These are phyloP conservation scores for Nemotelus nigrinus DNA, from an alignment of 2,888 invertebrate species.

Conservation along the genomic window DNA sequence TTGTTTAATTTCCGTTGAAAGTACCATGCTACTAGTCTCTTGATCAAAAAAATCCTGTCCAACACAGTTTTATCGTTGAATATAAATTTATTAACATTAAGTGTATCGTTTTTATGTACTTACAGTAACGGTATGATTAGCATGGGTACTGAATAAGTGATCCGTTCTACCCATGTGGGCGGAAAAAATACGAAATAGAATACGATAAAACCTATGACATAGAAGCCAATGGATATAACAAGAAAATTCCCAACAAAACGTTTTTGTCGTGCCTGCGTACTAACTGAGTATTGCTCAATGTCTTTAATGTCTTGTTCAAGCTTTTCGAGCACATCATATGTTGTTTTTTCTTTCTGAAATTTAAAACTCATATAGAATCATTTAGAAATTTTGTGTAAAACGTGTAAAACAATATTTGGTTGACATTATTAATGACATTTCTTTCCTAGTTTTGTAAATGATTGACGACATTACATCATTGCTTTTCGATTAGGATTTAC, in stretches of 20 bases:
- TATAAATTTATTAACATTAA: constrained; percentile 26
- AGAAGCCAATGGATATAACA: constrained; percentile 75
- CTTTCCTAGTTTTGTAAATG: too few species aligned
- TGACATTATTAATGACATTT: too few species aligned
- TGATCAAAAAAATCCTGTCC: constrained; percentile 79
- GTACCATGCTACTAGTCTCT: constrained; percentile 86
- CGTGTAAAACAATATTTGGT: not conserved
- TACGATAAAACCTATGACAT: constrained; percentile 75
- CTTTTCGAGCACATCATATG: constrained; percentile 71
- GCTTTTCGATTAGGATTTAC: too few species aligned
- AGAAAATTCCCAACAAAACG: constrained; percentile 82
- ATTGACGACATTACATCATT: too few species aligned
- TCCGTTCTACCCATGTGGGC: constrained; percentile 75
- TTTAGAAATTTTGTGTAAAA: not conserved
- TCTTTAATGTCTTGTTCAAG: constrained; percentile 82
- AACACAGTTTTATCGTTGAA: constrained; percentile 53
- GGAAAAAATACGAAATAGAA: constrained; percentile 86
- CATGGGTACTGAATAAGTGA: constrained; percentile 81
- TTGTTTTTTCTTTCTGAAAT: constrained; percentile 67
- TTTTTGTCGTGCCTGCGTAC: constrained; percentile 83
- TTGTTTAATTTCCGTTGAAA: constrained; percentile 83
- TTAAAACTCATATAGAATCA: constrained; percentile 51
- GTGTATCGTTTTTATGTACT: constrained; percentile 64
- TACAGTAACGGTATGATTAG: constrained; percentile 85
- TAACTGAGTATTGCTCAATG: constrained; percentile 82